Evolutionary conservation across 2,797 vertebrate genomes (phyloP), one percentile per base, ranked within the genome.

Genomic region (Sebastes cheni): DNA sequence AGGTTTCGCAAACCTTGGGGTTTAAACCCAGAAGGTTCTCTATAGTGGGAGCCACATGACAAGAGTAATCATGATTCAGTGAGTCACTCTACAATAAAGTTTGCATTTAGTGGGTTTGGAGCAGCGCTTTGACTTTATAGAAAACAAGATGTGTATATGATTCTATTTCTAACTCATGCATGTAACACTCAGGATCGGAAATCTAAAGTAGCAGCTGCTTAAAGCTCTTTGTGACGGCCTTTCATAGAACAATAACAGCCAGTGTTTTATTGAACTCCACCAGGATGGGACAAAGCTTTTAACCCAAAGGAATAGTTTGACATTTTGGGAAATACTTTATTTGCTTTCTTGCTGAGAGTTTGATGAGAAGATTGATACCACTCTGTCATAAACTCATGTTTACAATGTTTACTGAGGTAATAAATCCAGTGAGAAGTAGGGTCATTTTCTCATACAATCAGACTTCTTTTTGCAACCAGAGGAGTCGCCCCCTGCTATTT

Each of bases 31-130:
- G 42, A 22, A 22, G 2, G 39, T 75, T 78, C n/a, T 80, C 66
- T 61, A 42, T 27, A 73, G 76, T 29, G 23, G 55, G 60, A 80
- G 69, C 72, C 81, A 88, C 67, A 76, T 88, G 74, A 83, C 60
- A 67, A 16, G 22, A 75, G 58, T 30, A 42, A 77, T 80, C 60
- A 61, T 59, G 62, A 72, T 77, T 81, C 56, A 50, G 34, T 13
- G 30, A 83, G 58, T 77, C 58, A 46, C n/a, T 71, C 70, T 62
- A n/a, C 5, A 29, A 58, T 77, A 67, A 72, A 76, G 66, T 84
- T 85, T 80, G 69, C 25, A 64, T 69, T 72, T 61, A 34, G 67
- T 69, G 67, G 36, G 34, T 80, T 81, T 71, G 14, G 30, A 66
- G 7, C 55, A 25, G 72, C 13, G 65, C 69, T 73, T 67, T 67